Base-by-base conservation (phyloP, 2,113 vertebrate species). In the Elephas maximus region DNA sequence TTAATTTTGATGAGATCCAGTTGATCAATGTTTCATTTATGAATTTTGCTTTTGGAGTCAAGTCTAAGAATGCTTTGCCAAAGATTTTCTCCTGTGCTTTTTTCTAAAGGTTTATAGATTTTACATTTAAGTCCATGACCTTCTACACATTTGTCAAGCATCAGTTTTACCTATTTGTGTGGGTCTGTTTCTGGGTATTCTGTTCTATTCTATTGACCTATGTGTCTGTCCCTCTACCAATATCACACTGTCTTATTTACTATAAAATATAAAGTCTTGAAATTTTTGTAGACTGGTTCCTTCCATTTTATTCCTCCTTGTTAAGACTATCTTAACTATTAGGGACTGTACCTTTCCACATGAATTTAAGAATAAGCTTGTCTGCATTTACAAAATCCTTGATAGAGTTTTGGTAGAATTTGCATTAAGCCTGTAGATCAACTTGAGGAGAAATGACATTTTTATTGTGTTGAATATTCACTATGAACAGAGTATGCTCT, bases 341-440 rank as follows among this genome's bases (percentile, higher is more conserved):
- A 73, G 33, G 33, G 18, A 60, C n/a, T 77, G 10, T 48, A n/a
- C 11, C 51, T 87, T 90, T 80, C 73, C 1, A 23, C 21, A 23
- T 67, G 45, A 78, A 83, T 90, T 96, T 96, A 21, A 91, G 63
- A 95, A 79, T 67, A 76, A 93, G 8, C 28, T 60, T 51, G 6
- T 83, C 8, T 83, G 1, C 67, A 1, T 81, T 28, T 73, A 41
- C 53, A 73, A 51, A 84, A 65, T 79, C 18, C 23, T 53, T 76
- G 44, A 14, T 91, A 26, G 28, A 8, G 6, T 88, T 94, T 93
- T 79, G 41, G 37, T 67, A 88, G 37, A 45, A 74, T 69, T 63
- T 74, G 10, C 15, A 23, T 84, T 79, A 33, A 21, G 15, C 21
- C 15, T 67, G 1, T 83, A 44, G 51, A 33, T 51, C 14, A 73